These are phyloP conservation scores for Achatina immaculata DNA, from an alignment of 1,140 invertebrate genomes.

Conservation along the genomic window DNA sequence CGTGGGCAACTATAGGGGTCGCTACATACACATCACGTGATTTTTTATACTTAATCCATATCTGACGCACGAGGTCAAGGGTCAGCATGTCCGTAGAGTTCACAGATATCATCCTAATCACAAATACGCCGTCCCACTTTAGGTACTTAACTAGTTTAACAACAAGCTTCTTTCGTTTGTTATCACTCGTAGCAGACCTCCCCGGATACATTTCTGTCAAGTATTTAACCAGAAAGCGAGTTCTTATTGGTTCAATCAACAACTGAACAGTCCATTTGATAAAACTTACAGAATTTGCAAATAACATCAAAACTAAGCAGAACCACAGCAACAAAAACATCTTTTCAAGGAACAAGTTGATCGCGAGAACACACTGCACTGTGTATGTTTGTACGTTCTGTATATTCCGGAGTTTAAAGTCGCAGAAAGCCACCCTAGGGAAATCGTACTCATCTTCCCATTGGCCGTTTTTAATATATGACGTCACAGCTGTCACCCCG, in stretches of 20 bases:
- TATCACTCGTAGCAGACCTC: not conserved
- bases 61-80: not conserved
- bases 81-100: conserved; percentile 3
- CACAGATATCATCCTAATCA: not conserved
- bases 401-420: conserved; percentile 71
- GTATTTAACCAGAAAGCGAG: not conserved
- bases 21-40: not conserved
- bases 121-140: conserved; percentile 3
- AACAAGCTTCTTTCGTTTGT: not conserved
- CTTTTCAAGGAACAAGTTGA: conserved; percentile 74
- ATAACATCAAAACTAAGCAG: not conserved
- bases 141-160: not conserved
- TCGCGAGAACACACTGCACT: conserved; percentile 72
- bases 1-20: not conserved
- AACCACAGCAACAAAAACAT: conserved; percentile 41
- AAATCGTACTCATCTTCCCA: conserved; percentile 67
- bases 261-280: not conserved
- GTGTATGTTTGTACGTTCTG: conserved; percentile 56
- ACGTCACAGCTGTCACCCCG: conserved; percentile 67
- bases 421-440: conserved; percentile 72
- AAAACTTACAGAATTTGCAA: not conserved
- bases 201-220: not conserved
- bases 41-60: not conserved
- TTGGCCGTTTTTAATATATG: conserved; percentile 62
- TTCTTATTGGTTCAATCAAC: not conserved